Evolutionary conservation across 2,888 invertebrate genomes (phyloP).

Genomic region (Sinodicranocentrus sp.): DNA sequence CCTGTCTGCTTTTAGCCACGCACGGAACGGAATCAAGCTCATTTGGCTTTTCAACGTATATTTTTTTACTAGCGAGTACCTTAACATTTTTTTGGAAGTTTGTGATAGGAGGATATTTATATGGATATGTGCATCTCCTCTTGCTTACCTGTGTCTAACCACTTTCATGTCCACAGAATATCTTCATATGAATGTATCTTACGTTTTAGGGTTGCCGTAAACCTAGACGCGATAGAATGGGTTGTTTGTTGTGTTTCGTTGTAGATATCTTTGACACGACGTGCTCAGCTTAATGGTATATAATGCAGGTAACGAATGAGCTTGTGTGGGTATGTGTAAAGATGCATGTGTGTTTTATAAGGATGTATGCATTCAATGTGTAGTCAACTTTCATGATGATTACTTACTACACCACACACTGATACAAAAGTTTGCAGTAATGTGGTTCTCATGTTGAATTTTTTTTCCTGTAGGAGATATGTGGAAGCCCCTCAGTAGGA

Average conservation of each 20-base stretch:
- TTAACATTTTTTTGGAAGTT: conserved; percentile 30
- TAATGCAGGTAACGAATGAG: conserved; percentile 12
- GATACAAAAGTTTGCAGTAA: neutral
- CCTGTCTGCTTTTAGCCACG: neutral
- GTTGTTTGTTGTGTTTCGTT: conserved; percentile 31
- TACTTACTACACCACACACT: neutral
- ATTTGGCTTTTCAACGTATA: conserved; percentile 1
- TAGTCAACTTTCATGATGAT: conserved; percentile 14
- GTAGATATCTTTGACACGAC: conserved; percentile 19
- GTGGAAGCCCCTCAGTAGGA: conserved; percentile 58
- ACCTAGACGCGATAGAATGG: conserved; percentile 17
- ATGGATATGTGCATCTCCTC: conserved; percentile 44
- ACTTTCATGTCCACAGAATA: neutral
- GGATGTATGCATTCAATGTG: neutral
- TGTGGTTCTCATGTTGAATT: conserved; percentile 19
- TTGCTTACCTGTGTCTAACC: conserved; percentile 31
- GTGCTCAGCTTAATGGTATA: conserved; percentile 4
- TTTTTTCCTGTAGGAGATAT: conserved; percentile 54
- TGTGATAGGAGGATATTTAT: neutral
- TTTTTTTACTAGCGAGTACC: conserved; percentile 6
- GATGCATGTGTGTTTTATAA: neutral
- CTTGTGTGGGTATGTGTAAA: neutral
- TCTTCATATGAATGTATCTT: conserved; percentile 16
- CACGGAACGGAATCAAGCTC: neutral
- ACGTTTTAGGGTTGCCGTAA: conserved; percentile 24